Base-by-base conservation (phyloP, 2,113 vertebrate genomes). In the Psittacula cyanocephala region DNA sequence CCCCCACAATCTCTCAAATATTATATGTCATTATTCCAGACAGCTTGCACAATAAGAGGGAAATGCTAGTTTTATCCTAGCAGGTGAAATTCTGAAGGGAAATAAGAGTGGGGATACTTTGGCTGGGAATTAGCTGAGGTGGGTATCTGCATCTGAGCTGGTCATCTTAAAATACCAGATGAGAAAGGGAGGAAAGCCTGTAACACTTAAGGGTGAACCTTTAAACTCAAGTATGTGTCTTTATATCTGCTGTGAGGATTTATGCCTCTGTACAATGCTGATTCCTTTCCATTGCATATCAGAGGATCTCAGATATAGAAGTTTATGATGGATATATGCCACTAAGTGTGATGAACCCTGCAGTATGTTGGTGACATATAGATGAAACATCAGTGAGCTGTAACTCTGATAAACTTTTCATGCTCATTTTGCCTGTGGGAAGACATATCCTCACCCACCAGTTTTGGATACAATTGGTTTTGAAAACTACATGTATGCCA, bases 251-350 rank as follows among this genome's bases (percentile, higher is more conserved):
- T 76, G n/a, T 41, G 57, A 37, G 47, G 28, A 39, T 82, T 76
- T 71, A 25, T 55, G 17, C 28, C 43, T n/a, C 71, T 29, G 15
- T 23, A 15, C 33, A 35, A 5, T 41, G 37, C 14, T 0, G 0
- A 7, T 81, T 78, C 52, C 24, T n/a, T 20, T 85, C 5, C 22
- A 8, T 1, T 6, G 7, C 27, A 4, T 27, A 28, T 62, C 49
- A 70, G 28, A 39, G 20, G 5, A 70, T 63, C 41, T 78, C 88
- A 87, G 41, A 67, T 49, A 14, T 44, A 11, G 24, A 16, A 24
- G 13, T 49, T 70, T 84, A 18, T 2, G 13, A 37, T 11, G 10
- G 24, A 43, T 28, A 31, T n/a, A 31, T 31, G 25, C 9, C 53
- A 33, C 19, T 57, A 86, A 72, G 17, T 3, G 1, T 50, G 62